Evolutionary conservation across 2,888 invertebrate species (phyloP), one percentile per base, ranked within the genome.

Genomic region (Eupeodes luniger): DNA sequence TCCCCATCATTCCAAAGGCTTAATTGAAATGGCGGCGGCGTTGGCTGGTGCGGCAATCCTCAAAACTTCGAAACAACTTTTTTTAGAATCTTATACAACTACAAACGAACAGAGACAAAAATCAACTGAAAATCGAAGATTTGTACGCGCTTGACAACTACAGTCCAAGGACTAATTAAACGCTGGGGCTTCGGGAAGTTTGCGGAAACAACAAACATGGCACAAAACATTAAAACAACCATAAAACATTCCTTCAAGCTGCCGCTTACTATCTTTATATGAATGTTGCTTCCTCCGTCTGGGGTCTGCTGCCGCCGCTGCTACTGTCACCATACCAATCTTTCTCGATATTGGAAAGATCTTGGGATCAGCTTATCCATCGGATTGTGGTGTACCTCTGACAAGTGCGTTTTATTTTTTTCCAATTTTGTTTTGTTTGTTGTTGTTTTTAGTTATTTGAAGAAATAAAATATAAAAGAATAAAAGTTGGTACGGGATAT

Each of bases 141-240:
- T 81, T 81, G 78, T 70, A 72, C 80, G 81, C 81, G 81, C 81
- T 87, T 85, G 84, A 88, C 88, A 85, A 85, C 88, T 88, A 81
- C 85, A 88, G 88, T 78, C 88, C 89, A 85, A 89, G 81, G 81
- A 89, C 85, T 89, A 89, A 89, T 89, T 89, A 89, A 89, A 89
- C 79, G 85, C 27, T 27, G 27, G 27, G 27, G 27, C 27, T 85
- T 88, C 59, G 88, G 57, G 76, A 81, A 82, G 85, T 85, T 89
- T 89, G 89, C 89, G 89, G 89, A 89, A 89, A 89, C 85, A 76
- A 81, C 85, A 62, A 88, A 85, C 89, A 89, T 89, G 89, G 85
- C 89, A 89, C 82, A 78, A 85, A 85, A 89, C 89, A 89, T 89
- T 89, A 79, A 89, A 82, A 89, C 85, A 89, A 79, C 89, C 89